phyloP scores from a whole-genome alignment of 2,888 invertebrate genomes.

The Philopedon plagiatum region DNA sequence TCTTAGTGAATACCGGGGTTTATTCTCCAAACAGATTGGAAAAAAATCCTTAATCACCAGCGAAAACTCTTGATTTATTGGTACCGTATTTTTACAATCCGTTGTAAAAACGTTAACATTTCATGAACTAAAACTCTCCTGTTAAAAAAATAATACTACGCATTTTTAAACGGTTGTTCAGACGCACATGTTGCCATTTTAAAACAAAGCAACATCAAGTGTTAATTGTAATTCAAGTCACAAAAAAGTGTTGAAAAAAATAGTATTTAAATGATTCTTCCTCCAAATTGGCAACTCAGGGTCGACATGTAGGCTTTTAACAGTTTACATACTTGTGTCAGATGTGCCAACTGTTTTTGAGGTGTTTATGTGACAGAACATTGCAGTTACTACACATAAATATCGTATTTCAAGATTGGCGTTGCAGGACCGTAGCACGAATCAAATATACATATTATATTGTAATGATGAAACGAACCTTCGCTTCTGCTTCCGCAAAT shows the following conservation, averaged over 20 bases:
- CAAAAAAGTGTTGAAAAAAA: conserved; percentile 17
- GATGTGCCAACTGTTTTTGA: conserved; percentile 13
- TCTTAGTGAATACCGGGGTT: too few relatives aligned
- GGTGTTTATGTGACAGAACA: conserved; percentile 2
- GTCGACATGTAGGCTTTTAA: conserved; percentile 25
- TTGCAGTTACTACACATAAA: background rate
- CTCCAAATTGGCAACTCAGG: conserved; percentile 35
- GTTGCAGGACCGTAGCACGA: background rate
- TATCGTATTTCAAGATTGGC: background rate
- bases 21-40: too few relatives aligned
- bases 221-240: conserved; percentile 9
- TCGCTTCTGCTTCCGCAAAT: too few relatives aligned
- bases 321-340: conserved; percentile 14
- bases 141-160: conserved; percentile 1
- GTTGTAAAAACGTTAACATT: too few relatives aligned
- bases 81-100: too few relatives aligned
- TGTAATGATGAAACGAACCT: too few relatives aligned
- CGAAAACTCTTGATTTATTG: too few relatives aligned
- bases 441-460: too few relatives aligned
- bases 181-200: background rate
- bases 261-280: conserved; percentile 28
- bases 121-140: background rate
- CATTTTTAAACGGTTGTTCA: conserved; percentile 1
- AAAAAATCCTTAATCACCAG: too few relatives aligned
- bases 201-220: conserved; percentile 10